Conservation (phyloP, 1,140 invertebrate genomes). For the Drosophila sp. region DNA sequence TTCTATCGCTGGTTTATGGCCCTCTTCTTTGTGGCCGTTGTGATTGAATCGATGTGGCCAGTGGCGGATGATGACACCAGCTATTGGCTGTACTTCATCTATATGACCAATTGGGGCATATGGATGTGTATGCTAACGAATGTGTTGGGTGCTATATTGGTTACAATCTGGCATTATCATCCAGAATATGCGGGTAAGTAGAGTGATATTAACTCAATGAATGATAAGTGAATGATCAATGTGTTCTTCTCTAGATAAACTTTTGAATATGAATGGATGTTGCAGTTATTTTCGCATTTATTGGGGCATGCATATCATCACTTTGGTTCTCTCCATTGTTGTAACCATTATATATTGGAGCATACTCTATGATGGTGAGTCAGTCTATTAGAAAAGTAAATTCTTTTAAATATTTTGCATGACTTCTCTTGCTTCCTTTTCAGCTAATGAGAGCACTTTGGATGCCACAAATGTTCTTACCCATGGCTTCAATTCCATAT, state of each 20-base stretch:
- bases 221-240: not conserved
- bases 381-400: conserved; percentile 6
- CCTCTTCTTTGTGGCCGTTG: conserved; percentile 84
- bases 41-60: conserved; percentile 84
- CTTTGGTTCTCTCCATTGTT: conserved; percentile 84
- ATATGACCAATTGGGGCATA: conserved; percentile 91
- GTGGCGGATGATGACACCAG: conserved; percentile 69
- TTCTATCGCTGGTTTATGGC: conserved; percentile 85
- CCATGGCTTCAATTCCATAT: conserved; percentile 89
- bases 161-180: conserved; percentile 77
- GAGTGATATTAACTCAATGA: too few species aligned
- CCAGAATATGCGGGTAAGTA: conserved; percentile 77
- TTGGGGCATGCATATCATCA: conserved; percentile 86
- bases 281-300: conserved; percentile 84
- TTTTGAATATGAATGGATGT: conserved; percentile 63
- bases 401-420: not conserved
- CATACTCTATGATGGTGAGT: conserved; percentile 84
- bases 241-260: conserved; percentile 53
- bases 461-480: conserved; percentile 87
- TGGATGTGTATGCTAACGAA: conserved; percentile 84
- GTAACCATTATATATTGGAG: conserved; percentile 87
- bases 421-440: not conserved
- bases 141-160: conserved; percentile 72
- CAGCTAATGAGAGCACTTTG: conserved; percentile 65
- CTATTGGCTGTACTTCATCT: conserved; percentile 85